phyloP scores from a whole-genome alignment of 2,797 vertebrate species.

The Poeciliopsis turneri region DNA sequence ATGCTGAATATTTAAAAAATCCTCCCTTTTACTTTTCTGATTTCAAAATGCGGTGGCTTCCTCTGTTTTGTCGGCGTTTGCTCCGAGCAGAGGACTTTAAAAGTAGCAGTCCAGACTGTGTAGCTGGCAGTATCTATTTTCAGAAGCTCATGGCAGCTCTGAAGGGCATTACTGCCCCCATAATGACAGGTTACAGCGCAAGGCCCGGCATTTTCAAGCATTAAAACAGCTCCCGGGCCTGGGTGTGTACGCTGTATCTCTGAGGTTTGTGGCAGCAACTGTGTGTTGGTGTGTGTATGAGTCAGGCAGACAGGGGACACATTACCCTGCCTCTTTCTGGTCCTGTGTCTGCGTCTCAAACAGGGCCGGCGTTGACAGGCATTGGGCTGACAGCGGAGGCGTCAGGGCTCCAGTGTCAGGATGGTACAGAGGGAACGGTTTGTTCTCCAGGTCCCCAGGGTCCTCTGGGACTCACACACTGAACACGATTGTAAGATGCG shows the following conservation, averaged over 20 bases:
- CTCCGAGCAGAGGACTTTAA: constrained; percentile 69
- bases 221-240: constrained; percentile 67
- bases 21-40: background rate
- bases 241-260: constrained; percentile 72
- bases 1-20: too few relatives aligned
- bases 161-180: constrained; percentile 78
- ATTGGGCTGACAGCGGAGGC: constrained; percentile 65
- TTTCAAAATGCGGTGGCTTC: background rate
- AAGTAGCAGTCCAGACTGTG: constrained; percentile 78
- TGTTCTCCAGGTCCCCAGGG: constrained; percentile 67
- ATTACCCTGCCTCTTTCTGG: constrained; percentile 54
- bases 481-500: constrained; percentile 68
- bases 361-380: constrained; percentile 68
- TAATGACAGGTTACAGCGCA: constrained; percentile 80
- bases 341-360: constrained; percentile 61
- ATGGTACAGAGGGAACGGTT: constrained; percentile 61
- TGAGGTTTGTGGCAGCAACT: constrained; percentile 52
- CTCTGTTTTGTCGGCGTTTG: constrained; percentile 14
- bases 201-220: constrained; percentile 69
- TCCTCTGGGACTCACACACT: constrained; percentile 65
- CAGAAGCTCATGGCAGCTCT: constrained; percentile 77
- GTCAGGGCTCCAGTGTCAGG: constrained; percentile 59
- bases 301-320: constrained; percentile 55
- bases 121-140: constrained; percentile 83
- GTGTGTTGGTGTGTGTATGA: constrained; percentile 49